A percentile compares a stretch with the other conserved stretches of the same genome.
Evolutionary conservation across 2,113 vertebrate species (phyloP).

Genomic region (Chionodraco myersi): DNA sequence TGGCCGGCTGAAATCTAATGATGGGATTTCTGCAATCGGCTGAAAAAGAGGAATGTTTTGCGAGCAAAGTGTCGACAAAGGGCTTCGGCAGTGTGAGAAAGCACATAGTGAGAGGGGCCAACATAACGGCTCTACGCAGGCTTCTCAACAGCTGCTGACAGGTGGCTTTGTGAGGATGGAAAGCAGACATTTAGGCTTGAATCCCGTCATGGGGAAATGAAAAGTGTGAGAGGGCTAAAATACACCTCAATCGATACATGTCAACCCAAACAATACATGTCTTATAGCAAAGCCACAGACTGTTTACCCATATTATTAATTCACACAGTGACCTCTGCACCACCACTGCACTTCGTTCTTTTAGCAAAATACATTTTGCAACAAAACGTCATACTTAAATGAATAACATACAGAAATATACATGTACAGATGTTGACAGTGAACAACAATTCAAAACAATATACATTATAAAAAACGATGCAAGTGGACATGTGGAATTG

Average conservation of each 20-base stretch:
- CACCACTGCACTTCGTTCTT: neutral
- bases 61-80: neutral
- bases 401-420: too few species aligned
- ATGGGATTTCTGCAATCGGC: slow-evolving; percentile 83
- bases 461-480: too few species aligned
- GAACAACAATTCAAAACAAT: too few species aligned
- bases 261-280: slow-evolving; percentile 12
- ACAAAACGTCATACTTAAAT: too few species aligned
- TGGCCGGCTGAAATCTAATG: slow-evolving; percentile 85
- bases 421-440: too few species aligned
- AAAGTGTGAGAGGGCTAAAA: neutral
- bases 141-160: neutral
- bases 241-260: slow-evolving; percentile 13
- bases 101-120: slow-evolving; percentile 8
- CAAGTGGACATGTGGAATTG: too few species aligned
- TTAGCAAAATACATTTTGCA: too few species aligned
- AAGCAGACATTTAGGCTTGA: neutral
- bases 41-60: slow-evolving; percentile 68
- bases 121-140: neutral
- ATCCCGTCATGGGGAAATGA: slow-evolving; percentile 3
- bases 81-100: neutral
- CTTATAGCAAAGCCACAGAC: slow-evolving; percentile 28
- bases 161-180: neutral
- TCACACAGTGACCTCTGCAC: slow-evolving; percentile 49
- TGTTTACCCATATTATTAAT: slow-evolving; percentile 46